Conservation (phyloP, 2,113 vertebrate species). For the Rhinopithecus roxellana region DNA sequence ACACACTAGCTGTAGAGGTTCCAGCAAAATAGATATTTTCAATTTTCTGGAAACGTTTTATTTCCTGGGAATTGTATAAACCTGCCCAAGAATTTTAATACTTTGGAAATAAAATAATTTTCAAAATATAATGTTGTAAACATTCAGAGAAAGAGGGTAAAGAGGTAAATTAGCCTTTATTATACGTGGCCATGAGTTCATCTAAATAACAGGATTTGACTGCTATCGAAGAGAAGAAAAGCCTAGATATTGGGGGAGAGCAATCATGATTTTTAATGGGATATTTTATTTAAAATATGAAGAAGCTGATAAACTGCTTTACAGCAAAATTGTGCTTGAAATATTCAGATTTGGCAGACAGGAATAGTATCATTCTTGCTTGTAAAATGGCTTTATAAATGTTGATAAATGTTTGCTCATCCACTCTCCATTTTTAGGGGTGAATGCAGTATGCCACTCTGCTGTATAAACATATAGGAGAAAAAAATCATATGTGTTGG, state of each 20-base stretch:
- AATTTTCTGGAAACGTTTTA: background rate
- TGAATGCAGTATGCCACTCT: background rate
- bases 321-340: constrained; percentile 1
- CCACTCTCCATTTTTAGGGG: background rate
- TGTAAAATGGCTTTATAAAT: constrained; percentile 1
- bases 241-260: background rate
- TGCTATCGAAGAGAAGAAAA: background rate
- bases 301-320: background rate
- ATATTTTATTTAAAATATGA: background rate
- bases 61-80: background rate
- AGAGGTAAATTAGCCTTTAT: background rate
- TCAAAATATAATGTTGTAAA: background rate
- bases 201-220: background rate
- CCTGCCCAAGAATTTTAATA: background rate
- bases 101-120: background rate
- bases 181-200: background rate
- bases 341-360: background rate
- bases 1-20: background rate
- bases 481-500: background rate
- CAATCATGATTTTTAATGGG: background rate
- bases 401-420: constrained; percentile 10
- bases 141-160: background rate
- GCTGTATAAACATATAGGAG: background rate
- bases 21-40: background rate
- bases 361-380: constrained; percentile 8